Evolutionary conservation across 2,888 invertebrate genomes (phyloP), one percentile per base, ranked within the genome.

Genomic region (Melitaea athalia): DNA sequence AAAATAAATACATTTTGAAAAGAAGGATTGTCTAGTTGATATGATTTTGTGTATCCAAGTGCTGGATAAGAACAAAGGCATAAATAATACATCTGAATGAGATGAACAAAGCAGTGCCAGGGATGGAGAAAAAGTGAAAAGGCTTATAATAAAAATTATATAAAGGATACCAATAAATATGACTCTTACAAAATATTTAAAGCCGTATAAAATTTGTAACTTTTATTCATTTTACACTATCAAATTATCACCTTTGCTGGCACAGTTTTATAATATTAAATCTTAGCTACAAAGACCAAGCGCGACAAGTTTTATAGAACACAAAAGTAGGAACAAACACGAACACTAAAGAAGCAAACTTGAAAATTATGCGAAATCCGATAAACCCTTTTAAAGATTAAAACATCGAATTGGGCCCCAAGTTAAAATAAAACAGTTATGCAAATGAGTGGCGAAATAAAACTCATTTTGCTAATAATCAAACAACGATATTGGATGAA

Each of bases 371-470:
- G 12, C 24, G 12, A 53, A 31, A 53, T 14, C 31, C 24, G 24
- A 33, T 31, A 55, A n/a, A 10, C 11, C 8, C 4, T 12, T 45
- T 14, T 45, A 45, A 4, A 8, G 38, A 12, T 45, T 43, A 8
- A 43, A 12, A 55, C 43, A 55, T 61, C 61, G 15, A 55, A 38
- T 61, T 7, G 33, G 52, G 53, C 38, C 57, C 55, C 53, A 52
- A 64, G 42, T 59, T 55, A 57, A 66, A 57, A 62, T 50, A 86
- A 90, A 88, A 91, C 89, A 91, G 88, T 90, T 90, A 90, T 90
- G 89, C 86, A 90, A 91, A 91, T 90, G 79, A 79, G 80, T 83
- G 86, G 87, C 89, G 88, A 91, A 91, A 91, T 91, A 91, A 89
- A 90, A 91, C 86, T 89, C 88, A 87, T 90, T 91, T 88, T 88